Evolutionary conservation across 2,113 vertebrate species (phyloP), one percentile per base, ranked within the genome.

Genomic region (Glareola pratincola): DNA sequence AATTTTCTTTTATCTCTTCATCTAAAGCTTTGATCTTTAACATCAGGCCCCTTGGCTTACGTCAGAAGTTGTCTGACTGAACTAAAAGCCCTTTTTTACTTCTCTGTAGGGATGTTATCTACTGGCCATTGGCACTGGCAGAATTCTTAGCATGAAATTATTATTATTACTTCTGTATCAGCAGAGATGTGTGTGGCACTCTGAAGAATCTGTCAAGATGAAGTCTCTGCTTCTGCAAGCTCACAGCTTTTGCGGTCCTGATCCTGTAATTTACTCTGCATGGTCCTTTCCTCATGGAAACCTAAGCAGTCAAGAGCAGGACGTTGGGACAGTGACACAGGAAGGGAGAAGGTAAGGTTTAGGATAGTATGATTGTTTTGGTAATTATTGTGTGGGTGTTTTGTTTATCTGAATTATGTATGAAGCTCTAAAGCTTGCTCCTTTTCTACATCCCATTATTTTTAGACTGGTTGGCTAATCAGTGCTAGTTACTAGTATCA

Each of bases 91-190:
- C 8, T 80, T 90, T 88, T 77, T 81, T 39, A 63, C 43, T 68
- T 77, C 45, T 74, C 82, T 86, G 15, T 83, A 56, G 67, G 67
- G 67, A 41, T 88, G 47, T 86, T 83, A 62, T 86, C 85, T 95
- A 64, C 72, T 78, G 91, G 91, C 66, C 83, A 22, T 81, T 93
- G 66, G 22, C 88, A 41, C 56, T 91, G 80, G 68, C 79, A 93
- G 95, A 96, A 88, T 91, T 95, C 90, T 91, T 96, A 85, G 96
- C 92, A 83, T 95, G 90, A 96, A 95, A 94, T 85, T 95, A 81
- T 96, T 95, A 71, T 94, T 96, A 91, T 93, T 89, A 95, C 85
- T 95, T 97, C 75, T 96, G 84, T 97, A 63, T 94, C 95, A 92
- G 96, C 94, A 97, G 88, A 95, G 84, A 89, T 95, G 41, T 87